A percentile compares a stretch with the other conserved stretches of the same genome.
These are phyloP conservation scores for Turnix velox DNA, from an alignment of 2,113 vertebrate genomes.

Conservation along the genomic window DNA sequence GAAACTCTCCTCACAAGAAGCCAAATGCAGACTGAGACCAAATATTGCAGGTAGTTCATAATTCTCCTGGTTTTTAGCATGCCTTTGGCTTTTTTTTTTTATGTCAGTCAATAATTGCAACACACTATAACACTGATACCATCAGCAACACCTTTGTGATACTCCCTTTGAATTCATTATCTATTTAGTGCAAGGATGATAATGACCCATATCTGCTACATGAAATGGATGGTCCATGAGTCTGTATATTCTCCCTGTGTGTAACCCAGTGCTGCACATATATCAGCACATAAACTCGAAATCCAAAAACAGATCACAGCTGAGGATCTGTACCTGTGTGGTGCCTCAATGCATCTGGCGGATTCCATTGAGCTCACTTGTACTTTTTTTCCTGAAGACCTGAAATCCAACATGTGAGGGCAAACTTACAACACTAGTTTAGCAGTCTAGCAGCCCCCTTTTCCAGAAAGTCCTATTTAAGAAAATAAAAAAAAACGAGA, in stretches of 20 bases:
- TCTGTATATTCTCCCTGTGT: background rate
- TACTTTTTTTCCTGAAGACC: background rate
- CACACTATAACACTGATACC: background rate
- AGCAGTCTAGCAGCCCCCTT: background rate
- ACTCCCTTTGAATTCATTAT: background rate
- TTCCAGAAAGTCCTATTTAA: background rate
- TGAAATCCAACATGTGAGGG: slow-evolving; percentile 55
- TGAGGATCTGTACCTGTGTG: background rate
- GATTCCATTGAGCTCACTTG: background rate
- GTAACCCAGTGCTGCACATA: background rate
- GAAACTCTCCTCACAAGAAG: background rate
- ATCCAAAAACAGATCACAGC: rapidly evolving
- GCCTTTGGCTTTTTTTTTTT: background rate
- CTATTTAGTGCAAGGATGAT: background rate
- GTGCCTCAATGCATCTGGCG: background rate
- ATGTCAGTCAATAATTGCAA: background rate
- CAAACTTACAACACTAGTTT: slow-evolving; percentile 45
- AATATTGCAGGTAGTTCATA: background rate
- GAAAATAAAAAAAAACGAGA: background rate
- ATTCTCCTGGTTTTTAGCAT: background rate
- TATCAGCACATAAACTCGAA: background rate
- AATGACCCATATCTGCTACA: background rate
- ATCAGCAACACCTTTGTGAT: background rate
- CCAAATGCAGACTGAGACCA: background rate
- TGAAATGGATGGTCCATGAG: background rate